Conservation (phyloP, 1,140 invertebrate genomes). For the Ceratina calcarata region DNA sequence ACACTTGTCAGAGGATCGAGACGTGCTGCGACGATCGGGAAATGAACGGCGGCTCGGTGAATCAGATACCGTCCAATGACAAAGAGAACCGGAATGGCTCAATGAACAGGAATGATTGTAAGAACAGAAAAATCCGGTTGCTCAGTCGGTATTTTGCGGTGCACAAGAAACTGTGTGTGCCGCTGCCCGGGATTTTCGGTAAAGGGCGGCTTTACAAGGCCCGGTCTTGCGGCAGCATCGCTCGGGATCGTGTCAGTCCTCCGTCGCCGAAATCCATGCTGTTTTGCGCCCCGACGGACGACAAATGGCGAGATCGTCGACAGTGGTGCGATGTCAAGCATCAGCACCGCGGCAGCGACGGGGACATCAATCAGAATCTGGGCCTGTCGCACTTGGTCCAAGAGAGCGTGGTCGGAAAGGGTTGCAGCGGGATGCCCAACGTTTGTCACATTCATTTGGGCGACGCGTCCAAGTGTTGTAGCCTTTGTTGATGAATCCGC, state of each 20-base stretch:
- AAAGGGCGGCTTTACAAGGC: slow-evolving; percentile 83
- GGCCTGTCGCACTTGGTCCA: slow-evolving; percentile 70
- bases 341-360: slow-evolving; percentile 76
- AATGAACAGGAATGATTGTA: slow-evolving; percentile 72
- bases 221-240: slow-evolving; percentile 82
- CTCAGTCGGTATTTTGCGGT: slow-evolving; percentile 85
- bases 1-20: slow-evolving; percentile 44
- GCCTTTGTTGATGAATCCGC: slow-evolving; percentile 81
- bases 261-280: slow-evolving; percentile 74
- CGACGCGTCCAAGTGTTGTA: slow-evolving; percentile 82
- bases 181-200: slow-evolving; percentile 81
- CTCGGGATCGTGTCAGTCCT: slow-evolving; percentile 78
- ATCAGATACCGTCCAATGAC: slow-evolving; percentile 46
- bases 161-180: slow-evolving; percentile 82
- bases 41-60: slow-evolving; percentile 36
- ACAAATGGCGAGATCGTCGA: slow-evolving; percentile 74
- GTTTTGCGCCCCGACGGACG: slow-evolving; percentile 67
- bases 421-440: slow-evolving; percentile 77
- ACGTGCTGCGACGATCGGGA: slow-evolving; percentile 47
- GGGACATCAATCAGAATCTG: slow-evolving; percentile 81
- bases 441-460: slow-evolving; percentile 82
- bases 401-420: slow-evolving; percentile 74
- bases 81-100: slow-evolving; percentile 63
- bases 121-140: slow-evolving; percentile 81
- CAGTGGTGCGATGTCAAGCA: slow-evolving; percentile 77